These are phyloP conservation scores for Lepus timidus DNA, from an alignment of 2,113 vertebrate genomes.

Conservation along the genomic window DNA sequence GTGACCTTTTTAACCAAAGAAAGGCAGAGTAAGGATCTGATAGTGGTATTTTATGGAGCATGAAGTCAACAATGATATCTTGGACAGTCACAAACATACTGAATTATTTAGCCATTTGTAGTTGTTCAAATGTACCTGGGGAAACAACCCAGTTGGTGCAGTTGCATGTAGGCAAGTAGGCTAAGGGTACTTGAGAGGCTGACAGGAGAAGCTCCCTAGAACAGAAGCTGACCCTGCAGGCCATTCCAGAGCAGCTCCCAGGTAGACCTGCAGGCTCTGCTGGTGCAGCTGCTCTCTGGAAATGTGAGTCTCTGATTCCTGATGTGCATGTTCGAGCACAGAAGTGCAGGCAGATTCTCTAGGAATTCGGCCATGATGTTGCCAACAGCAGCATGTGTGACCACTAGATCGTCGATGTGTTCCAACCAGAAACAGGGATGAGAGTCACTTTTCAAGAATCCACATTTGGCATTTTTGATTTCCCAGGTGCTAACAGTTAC, in stretches of 20 bases:
- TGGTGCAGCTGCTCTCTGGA: not conserved
- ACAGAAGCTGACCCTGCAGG: not conserved
- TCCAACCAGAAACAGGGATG: not conserved
- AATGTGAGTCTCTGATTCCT: not conserved
- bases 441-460: not conserved
- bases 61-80: not conserved
- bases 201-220: not conserved
- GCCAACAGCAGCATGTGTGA: not conserved
- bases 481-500: not conserved
- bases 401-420: not conserved
- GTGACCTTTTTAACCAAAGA: conserved; percentile 28
- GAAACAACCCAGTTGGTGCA: not conserved
- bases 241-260: not conserved
- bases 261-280: not conserved
- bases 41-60: not conserved
- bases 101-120: not conserved
- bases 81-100: not conserved
- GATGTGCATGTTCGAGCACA: too few relatives aligned
- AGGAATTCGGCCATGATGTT: not conserved
- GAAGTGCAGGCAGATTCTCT: not conserved
- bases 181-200: not conserved
- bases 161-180: not conserved
- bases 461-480: not conserved
- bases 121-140: not conserved
- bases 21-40: not conserved